Percentiles rank a stretch among this genome's conserved stretches.
These are phyloP conservation scores for Lota lota DNA, from an alignment of 2,113 vertebrate genomes.

Conservation along the genomic window DNA sequence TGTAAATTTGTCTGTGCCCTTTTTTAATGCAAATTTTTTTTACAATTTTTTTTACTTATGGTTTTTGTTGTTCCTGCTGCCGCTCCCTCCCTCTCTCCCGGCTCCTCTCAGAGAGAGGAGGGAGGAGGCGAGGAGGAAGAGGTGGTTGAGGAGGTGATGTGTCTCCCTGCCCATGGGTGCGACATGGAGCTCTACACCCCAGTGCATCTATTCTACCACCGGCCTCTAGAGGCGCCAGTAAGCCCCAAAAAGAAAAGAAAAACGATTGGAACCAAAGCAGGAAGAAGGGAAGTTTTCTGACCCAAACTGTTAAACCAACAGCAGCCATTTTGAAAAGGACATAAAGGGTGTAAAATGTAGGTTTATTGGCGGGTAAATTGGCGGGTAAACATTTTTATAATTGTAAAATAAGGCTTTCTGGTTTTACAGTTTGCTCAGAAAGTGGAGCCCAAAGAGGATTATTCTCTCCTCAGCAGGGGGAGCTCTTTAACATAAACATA, in stretches of 20 bases:
- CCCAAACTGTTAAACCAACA: conserved; percentile 38
- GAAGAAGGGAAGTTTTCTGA: conserved; percentile 22
- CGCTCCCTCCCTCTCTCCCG: conserved; percentile 7
- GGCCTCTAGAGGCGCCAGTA: conserved; percentile 77
- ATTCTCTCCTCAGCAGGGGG: conserved; percentile 13
- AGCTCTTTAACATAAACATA: conserved; percentile 6
- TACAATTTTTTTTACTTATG: no score
- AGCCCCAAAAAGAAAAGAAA: conserved; percentile 51
- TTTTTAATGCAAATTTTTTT: no score
- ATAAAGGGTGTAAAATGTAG: neutral
- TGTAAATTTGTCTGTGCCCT: no score
- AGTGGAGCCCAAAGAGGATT: conserved; percentile 29
- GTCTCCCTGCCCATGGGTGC: conserved; percentile 60
- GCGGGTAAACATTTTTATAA: no score
- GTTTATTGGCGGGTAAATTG: neutral
- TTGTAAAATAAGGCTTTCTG: neutral
- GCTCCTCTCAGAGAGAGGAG: conserved; percentile 57
- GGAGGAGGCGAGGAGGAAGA: conserved; percentile 43
- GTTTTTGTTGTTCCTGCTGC: conserved; percentile 36
- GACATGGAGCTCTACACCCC: conserved; percentile 72
- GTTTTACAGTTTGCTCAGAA: neutral
- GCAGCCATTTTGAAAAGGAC: conserved; percentile 2
- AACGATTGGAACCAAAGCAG: conserved; percentile 15
- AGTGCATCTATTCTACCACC: conserved; percentile 62
- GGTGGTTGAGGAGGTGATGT: conserved; percentile 47